Percentiles rank a stretch among this genome's conserved stretches.
Evolutionary conservation across 2,113 vertebrate genomes (phyloP).

Genomic region (Chroicocephalus ridibundus): DNA sequence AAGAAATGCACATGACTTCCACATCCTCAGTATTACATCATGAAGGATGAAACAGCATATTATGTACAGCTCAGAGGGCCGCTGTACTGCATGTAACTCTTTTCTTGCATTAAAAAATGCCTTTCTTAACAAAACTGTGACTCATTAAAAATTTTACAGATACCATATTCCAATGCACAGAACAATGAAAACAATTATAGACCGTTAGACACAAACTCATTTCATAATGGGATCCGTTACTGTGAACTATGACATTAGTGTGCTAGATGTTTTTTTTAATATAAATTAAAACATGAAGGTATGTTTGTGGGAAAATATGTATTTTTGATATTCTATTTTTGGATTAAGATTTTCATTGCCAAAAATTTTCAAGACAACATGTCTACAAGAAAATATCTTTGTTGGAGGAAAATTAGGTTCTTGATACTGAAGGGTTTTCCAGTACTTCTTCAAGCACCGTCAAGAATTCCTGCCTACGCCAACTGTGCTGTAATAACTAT

Average conservation of each 20-base stretch:
- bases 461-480: not conserved
- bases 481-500: not conserved
- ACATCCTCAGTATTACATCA: conserved; percentile 50
- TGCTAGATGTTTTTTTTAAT: not conserved
- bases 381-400: not conserved
- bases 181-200: not conserved
- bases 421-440: not conserved
- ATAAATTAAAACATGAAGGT: not conserved
- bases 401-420: not conserved
- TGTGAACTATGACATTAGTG: not conserved
- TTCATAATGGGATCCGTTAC: not conserved
- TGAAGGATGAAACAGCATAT: conserved; percentile 1
- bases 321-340: not conserved
- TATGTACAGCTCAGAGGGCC: not conserved
- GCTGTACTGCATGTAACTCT: not conserved
- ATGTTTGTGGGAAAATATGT: not conserved
- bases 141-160: conserved; percentile 4
- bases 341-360: not conserved
- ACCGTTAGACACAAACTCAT: not conserved
- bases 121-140: conserved; percentile 41
- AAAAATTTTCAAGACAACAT: not conserved
- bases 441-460: not conserved
- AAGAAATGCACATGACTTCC: conserved; percentile 48
- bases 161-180: not conserved
- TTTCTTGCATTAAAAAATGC: conserved; percentile 20